phyloP scores from a whole-genome alignment of 2,797 vertebrate species.

The Urosaurus nigricauda region DNA sequence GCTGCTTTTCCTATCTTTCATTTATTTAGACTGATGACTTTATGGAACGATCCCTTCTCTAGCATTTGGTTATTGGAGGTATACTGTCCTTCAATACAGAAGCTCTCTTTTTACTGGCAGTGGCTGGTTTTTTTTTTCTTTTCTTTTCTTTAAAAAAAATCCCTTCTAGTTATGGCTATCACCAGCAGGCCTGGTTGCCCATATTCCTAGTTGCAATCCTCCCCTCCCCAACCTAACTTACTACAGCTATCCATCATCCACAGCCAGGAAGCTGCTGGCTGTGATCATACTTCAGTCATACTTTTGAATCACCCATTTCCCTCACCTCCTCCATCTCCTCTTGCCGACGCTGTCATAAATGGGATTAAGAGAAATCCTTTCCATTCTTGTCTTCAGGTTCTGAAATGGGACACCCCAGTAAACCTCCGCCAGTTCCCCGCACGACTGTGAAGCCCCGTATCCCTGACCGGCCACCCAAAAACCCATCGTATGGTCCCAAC shows the following conservation, averaged over 20 bases:
- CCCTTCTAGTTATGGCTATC: not conserved
- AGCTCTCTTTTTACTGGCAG: not conserved
- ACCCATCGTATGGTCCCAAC: constrained; percentile 83
- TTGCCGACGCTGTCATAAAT: no score
- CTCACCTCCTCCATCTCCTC: not conserved
- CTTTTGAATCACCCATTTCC: no score
- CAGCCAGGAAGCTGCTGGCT: no score
- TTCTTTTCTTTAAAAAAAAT: not conserved
- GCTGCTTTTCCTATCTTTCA: not conserved
- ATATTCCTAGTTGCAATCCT: not conserved
- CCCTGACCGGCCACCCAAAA: constrained; percentile 54
- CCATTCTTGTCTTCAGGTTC: constrained; percentile 7
- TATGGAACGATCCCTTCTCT: no score
- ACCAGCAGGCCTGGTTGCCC: no score
- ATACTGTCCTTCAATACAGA: not conserved
- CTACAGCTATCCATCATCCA: not conserved
- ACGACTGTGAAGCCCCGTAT: constrained; percentile 12
- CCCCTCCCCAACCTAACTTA: not conserved
- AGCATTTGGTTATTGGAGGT: no score
- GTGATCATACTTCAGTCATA: not conserved
- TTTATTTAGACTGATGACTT: not conserved
- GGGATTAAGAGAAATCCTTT: not conserved
- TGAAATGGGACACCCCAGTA: not conserved
- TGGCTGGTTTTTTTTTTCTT: not conserved
- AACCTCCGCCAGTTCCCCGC: not conserved